Percentiles rank a stretch among this genome's conserved stretches.
Evolutionary conservation across 2,797 vertebrate genomes (phyloP).

Genomic region (Aphelocoma californica): DNA sequence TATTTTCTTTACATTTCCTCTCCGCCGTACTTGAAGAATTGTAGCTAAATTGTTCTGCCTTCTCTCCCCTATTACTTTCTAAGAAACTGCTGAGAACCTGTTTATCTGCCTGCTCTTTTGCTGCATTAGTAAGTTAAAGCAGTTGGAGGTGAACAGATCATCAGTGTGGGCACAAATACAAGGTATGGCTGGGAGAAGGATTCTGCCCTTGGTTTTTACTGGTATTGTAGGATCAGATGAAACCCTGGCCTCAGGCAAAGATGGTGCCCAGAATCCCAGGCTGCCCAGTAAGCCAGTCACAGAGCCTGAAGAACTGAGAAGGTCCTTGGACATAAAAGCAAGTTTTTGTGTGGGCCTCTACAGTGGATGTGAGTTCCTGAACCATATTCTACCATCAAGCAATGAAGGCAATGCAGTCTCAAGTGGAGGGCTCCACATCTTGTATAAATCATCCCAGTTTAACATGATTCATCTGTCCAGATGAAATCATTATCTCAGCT

Average conservation of each 20-base stretch:
- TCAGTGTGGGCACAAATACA: not conserved
- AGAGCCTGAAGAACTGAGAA: not conserved
- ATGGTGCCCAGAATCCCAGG: not conserved
- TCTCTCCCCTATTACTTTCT: not conserved
- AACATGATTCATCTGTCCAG: not conserved
- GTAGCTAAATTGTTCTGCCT: not conserved
- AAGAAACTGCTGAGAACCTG: fast-evolving
- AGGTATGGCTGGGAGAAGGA: not conserved
- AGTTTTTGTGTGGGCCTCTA: not conserved
- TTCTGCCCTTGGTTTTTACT: not conserved
- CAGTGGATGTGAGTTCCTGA: not conserved
- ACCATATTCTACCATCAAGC: not conserved
- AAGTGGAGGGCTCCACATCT: not conserved
- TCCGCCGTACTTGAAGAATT: not conserved
- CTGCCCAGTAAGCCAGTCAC: fast-evolving
- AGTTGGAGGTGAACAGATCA: fast-evolving
- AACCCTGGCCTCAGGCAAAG: not conserved
- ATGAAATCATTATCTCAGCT: not conserved
- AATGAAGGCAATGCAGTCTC: not conserved
- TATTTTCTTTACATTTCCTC: not conserved
- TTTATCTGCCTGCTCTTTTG: not conserved
- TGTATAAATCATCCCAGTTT: not conserved
- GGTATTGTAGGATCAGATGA: not conserved
- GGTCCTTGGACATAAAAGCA: not conserved
- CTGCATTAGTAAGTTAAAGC: not conserved